These are phyloP conservation scores for Pachycephala philippinensis DNA, from an alignment of 2,113 vertebrate species.

Conservation along the genomic window DNA sequence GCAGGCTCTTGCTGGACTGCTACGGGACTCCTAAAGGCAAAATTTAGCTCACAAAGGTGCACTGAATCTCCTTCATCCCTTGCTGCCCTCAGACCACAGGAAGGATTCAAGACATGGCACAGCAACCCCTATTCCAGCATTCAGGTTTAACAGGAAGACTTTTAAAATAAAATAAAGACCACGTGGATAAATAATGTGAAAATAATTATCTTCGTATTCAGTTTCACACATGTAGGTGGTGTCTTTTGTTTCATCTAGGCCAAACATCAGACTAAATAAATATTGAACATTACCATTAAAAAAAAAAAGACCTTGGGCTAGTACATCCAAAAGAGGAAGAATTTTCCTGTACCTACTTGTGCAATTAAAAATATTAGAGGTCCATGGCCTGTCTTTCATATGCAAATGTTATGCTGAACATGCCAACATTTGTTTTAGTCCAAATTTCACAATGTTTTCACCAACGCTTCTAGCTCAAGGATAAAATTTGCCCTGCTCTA, in stretches of 20 bases:
- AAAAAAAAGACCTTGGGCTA: not conserved
- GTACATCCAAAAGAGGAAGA: not conserved
- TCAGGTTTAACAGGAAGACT: not conserved
- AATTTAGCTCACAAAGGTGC: not conserved
- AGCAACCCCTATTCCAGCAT: not conserved
- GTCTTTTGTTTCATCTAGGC: not conserved
- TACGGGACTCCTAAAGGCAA: not conserved
- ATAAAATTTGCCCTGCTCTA: not conserved
- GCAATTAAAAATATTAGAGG: not conserved
- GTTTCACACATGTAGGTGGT: not conserved
- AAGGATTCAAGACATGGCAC: not conserved
- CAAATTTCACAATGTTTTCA: not conserved
- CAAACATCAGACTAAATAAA: not conserved
- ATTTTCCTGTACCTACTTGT: not conserved
- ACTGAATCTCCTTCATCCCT: not conserved
- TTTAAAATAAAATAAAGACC: not conserved
- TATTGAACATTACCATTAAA: not conserved
- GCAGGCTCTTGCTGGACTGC: not conserved
- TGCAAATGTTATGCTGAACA: not conserved
- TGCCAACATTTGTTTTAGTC: not conserved
- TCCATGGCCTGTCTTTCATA: not conserved
- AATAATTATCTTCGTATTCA: not conserved
- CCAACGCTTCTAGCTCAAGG: not conserved
- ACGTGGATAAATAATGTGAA: not conserved
- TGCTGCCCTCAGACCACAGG: not conserved